Conservation (phyloP, 2,797 vertebrate species). For the Antennarius maculatus region DNA sequence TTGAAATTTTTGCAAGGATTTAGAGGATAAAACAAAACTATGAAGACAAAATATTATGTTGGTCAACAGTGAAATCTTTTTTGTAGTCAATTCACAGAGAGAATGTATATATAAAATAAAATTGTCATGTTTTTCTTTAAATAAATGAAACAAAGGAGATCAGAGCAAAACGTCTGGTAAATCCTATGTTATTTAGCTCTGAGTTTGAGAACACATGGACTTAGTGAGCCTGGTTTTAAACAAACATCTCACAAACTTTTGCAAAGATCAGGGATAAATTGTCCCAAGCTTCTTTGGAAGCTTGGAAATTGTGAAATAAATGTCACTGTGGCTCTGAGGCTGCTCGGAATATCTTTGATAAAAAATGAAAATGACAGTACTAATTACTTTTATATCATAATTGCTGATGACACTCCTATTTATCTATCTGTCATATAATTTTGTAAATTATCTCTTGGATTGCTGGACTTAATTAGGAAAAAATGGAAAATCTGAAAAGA, state of each 20-base stretch:
- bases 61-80: neutral
- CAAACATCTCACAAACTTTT: neutral
- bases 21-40: neutral
- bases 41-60: neutral
- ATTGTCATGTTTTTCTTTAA: no score
- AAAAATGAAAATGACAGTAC: neutral
- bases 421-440: neutral
- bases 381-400: neutral
- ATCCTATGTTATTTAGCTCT: neutral
- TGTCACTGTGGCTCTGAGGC: neutral
- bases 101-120: neutral
- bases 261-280: constrained; percentile 5
- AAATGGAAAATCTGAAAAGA: neutral
- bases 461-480: neutral
- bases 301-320: neutral
- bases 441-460: neutral
- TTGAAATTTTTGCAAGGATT: neutral
- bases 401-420: constrained; percentile 5
- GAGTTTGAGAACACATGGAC: neutral
- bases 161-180: neutral
- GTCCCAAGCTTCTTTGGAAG: neutral
- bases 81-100: neutral
- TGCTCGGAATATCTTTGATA: neutral
- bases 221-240: neutral
- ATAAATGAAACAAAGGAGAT: neutral